These are phyloP conservation scores for Setophaga kirtlandii DNA, from an alignment of 2,113 vertebrate genomes.

Conservation along the genomic window DNA sequence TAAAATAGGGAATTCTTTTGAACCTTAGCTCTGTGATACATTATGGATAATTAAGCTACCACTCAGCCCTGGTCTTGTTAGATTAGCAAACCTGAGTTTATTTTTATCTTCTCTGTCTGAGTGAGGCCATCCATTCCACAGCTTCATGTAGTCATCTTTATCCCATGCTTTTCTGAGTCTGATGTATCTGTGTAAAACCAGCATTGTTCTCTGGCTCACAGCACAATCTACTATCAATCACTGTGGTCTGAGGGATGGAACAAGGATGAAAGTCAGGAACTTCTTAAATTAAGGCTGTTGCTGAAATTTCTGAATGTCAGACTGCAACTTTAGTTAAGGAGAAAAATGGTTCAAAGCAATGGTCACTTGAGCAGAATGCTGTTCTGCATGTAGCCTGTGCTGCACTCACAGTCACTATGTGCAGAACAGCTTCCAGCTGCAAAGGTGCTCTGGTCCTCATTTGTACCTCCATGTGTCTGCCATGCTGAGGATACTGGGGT, in stretches of 20 bases:
- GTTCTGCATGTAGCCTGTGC: fast-evolving
- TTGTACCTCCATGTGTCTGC: not conserved
- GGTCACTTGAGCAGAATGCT: not conserved
- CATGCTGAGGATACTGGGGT: not conserved
- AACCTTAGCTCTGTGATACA: not conserved
- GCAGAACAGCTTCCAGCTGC: not conserved
- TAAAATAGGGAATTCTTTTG: not conserved
- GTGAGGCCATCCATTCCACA: not conserved
- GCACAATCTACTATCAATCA: not conserved
- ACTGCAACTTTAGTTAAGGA: not conserved
- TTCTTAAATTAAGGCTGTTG: not conserved
- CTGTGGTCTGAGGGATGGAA: not conserved
- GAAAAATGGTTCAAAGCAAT: not conserved
- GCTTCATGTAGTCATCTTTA: not conserved
- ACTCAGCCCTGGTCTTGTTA: not conserved
- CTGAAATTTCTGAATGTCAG: slow-evolving; percentile 6
- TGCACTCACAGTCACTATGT: fast-evolving
- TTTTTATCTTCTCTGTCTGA: not conserved
- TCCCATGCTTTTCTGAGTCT: not conserved
- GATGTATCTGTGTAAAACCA: not conserved
- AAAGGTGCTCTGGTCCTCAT: not conserved
- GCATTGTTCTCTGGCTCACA: not conserved
- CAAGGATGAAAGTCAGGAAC: not conserved
- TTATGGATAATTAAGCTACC: not conserved
- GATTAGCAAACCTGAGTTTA: not conserved